Evolutionary conservation across 2,888 invertebrate genomes (phyloP).

Genomic region (Nematopogon swammerdamellus): DNA sequence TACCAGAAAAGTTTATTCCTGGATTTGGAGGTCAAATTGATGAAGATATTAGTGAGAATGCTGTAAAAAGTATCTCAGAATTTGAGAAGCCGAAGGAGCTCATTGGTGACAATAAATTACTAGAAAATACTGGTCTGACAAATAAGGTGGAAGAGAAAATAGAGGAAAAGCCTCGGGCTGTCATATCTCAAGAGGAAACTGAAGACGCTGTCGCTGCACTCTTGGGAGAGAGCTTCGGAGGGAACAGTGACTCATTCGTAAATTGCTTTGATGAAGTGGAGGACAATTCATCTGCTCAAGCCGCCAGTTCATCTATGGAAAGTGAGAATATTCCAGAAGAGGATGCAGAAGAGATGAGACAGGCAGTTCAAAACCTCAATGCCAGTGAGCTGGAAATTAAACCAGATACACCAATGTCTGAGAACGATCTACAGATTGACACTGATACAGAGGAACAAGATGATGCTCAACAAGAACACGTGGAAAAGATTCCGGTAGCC

Average conservation of each 20-base stretch:
- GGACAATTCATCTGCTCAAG: conserved; percentile 38
- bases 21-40: conserved; percentile 65
- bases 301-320: conserved; percentile 38
- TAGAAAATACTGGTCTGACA: conserved; percentile 31
- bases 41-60: conserved; percentile 72
- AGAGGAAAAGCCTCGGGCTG: conserved; percentile 76
- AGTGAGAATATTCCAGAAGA: conserved; percentile 63
- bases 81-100: conserved; percentile 22
- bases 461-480: conserved; percentile 47
- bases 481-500: conserved; percentile 34
- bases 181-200: conserved; percentile 90
- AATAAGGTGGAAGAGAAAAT: conserved; percentile 54
- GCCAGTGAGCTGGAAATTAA: conserved; percentile 70
- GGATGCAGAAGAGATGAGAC: conserved; percentile 79
- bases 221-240: conserved; percentile 81
- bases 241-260: conserved; percentile 52
- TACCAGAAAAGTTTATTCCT: conserved; percentile 59
- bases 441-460: conserved; percentile 79
- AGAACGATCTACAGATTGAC: conserved; percentile 79
- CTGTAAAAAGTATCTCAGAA: conserved; percentile 75
- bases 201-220: conserved; percentile 89
- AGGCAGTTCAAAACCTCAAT: conserved; percentile 78
- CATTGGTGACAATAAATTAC: conserved; percentile 23
- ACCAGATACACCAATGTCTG: conserved; percentile 82
- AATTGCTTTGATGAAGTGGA: conserved; percentile 54